Evolutionary conservation across 2,888 invertebrate genomes (phyloP), one percentile per base, ranked within the genome.

Genomic region (Melitaea athalia): DNA sequence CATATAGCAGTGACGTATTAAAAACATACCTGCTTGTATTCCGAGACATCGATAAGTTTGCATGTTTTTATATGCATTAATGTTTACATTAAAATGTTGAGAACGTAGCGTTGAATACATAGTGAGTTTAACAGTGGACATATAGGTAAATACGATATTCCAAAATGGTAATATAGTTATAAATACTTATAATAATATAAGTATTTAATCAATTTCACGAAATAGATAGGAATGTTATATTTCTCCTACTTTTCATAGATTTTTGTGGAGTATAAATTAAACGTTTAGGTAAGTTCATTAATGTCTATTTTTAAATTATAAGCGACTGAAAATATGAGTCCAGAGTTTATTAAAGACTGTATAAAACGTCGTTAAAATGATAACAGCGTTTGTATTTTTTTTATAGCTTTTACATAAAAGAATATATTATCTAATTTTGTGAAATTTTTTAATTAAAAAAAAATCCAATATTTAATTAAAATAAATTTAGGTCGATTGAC

Each of bases 31-130:
- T 52, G n/a, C n/a, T n/a, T n/a, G n/a, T n/a, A n/a, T n/a, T n/a
- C n/a, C n/a, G n/a, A n/a, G n/a, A n/a, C n/a, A n/a, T n/a, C n/a
- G n/a, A n/a, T n/a, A n/a, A n/a, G n/a, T n/a, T n/a, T n/a, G n/a
- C n/a, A n/a, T n/a, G n/a, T n/a, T 52, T 31, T 15, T 15, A 55
- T 55, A 55, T 55, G 14, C 24, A 55, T 31, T 33, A 31, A 55
- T 55, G 33, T 33, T 55, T 55, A 55, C 53, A 55, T 55, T 31
- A 55, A 55, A 31, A 55, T 55, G 53, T 55, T 24, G 24, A 3
- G 7, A 33, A 31, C 33, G 14, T 33, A 12, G 24, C 31, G 14
- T 55, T 31, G 53, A 55, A 55, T 55, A 55, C 14, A 55, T 55
- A 55, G 31, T 55, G 53, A 55, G 7, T 31, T 55, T 1, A 24